Base-by-base conservation (phyloP, 2,113 vertebrate species). In the Callipepla squamata region DNA sequence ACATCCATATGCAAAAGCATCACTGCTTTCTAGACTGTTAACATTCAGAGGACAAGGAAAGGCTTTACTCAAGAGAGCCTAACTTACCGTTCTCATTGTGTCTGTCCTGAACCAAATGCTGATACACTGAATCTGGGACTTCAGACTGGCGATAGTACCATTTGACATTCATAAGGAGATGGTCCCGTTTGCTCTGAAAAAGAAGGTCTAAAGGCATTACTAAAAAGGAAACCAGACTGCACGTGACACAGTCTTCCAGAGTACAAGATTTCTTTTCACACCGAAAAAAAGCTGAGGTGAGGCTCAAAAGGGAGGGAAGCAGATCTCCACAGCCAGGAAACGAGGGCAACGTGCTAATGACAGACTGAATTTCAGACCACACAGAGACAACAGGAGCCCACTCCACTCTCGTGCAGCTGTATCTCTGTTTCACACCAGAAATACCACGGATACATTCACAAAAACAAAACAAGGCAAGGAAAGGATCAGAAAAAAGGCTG, bases 91-190 rank as follows among this genome's bases (percentile, higher is more conserved):
- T 99, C 96, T 99, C 99, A 69, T 99, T 99, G 98, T 99, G 99
- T 92, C 99, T 98, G 97, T 99, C 99, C 98, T 99, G 99, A 94
- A 99, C 99, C 98, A 99, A 98, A 98, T 99, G 99, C 98, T 99
- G 99, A 97, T 99, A 99, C 92, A 99, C 99, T 7, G 99, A 99
- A 97, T 99, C 99, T 6, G 99, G 99, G 90, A 99, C 99, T 98
- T 99, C 99, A 90, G 99, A 99, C 93, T 99, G 99, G 97, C 99
- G 99, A 97, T 99, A 99, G 98, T 99, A 99, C 99, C 99, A 99
- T 97, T 99, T 99, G 94, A 99, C 99, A 94, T 99, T 99, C 99
- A 99, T 99, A 95, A 99, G 98, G 96, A 99, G 99, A 96, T 99
- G 99, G 98, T 99, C 99, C 98, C 99, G 98, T 98, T 99, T 99